Conservation (phyloP, 2,888 invertebrate species). For the Nebria salina region DNA sequence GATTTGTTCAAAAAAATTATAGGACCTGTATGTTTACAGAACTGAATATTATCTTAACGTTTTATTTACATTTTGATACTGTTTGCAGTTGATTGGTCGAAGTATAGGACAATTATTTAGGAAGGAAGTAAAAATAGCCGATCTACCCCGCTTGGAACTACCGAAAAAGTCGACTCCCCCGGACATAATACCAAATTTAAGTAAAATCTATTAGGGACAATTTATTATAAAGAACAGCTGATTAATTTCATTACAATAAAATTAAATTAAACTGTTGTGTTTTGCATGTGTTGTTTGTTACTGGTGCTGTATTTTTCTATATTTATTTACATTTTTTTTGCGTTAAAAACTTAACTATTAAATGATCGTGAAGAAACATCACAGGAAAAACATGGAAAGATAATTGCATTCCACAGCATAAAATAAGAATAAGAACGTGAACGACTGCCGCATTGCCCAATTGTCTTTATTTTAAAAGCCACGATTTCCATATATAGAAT, state of each 20-base stretch:
- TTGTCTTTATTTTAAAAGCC: not conserved
- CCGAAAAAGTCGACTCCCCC: conserved; percentile 58
- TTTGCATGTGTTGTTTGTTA: conserved; percentile 42
- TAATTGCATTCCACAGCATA: not conserved
- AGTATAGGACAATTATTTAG: conserved; percentile 89
- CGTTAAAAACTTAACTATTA: not conserved
- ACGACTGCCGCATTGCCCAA: not conserved
- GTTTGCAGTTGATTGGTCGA: conserved; percentile 78
- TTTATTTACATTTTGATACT: not conserved
- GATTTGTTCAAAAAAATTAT: conserved; percentile 92
- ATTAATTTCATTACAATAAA: conserved; percentile 30
- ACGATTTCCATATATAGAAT: not conserved
- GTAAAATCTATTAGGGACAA: conserved; percentile 55
- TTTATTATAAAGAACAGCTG: not conserved
- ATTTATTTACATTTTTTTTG: conserved; percentile 24
- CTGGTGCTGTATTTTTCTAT: conserved; percentile 41
- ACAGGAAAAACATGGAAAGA: not conserved
- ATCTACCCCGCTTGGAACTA: conserved; percentile 77
- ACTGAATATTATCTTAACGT: not conserved
- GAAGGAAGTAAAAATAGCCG: conserved; percentile 86
- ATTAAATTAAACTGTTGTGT: conserved; percentile 40
- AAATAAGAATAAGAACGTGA: not conserved
- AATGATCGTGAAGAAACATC: not conserved
- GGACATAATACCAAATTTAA: conserved; percentile 58
- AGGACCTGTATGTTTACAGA: conserved; percentile 69